Conservation (phyloP, 2,888 invertebrate species). For the Aphrophora alni region DNA sequence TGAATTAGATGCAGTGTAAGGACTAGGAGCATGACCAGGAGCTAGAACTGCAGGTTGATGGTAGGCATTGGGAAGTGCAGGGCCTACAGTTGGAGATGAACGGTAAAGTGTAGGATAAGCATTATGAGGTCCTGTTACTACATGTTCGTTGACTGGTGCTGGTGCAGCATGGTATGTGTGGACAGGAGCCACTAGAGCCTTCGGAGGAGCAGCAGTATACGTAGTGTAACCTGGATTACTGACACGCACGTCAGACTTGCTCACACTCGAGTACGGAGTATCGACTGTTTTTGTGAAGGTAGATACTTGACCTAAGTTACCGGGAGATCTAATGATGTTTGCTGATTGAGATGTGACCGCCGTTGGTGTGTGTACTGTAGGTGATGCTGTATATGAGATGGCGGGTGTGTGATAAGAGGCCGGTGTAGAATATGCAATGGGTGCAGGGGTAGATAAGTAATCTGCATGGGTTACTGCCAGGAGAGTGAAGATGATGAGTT, state of each 20-base stretch:
- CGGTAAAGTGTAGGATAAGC: neutral
- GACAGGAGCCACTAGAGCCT: constrained; percentile 49
- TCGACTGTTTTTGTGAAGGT: constrained; percentile 73
- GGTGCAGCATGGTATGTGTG: constrained; percentile 60
- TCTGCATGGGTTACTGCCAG: constrained; percentile 40
- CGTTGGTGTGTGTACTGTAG: constrained; percentile 53
- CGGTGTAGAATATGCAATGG: constrained; percentile 62
- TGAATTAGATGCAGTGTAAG: no score
- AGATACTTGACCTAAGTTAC: constrained; percentile 70
- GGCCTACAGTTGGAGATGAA: neutral
- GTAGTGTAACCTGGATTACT: constrained; percentile 64
- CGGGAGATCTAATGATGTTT: constrained; percentile 68
- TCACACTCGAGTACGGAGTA: constrained; percentile 75
- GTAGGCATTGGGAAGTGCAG: neutral
- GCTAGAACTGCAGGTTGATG: neutral
- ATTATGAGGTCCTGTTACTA: constrained; percentile 50
- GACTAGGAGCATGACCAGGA: constrained; percentile 43
- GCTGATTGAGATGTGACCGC: constrained; percentile 65
- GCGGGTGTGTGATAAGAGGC: constrained; percentile 56
- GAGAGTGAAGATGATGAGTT: constrained; percentile 47
- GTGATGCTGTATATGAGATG: constrained; percentile 49
- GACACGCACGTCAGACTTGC: constrained; percentile 73
- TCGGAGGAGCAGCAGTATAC: constrained; percentile 53
- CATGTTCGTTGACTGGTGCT: constrained; percentile 59
- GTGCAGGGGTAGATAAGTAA: constrained; percentile 52